Base-by-base conservation (phyloP, 2,888 invertebrate species). In the Carterocephalus palaemon region DNA sequence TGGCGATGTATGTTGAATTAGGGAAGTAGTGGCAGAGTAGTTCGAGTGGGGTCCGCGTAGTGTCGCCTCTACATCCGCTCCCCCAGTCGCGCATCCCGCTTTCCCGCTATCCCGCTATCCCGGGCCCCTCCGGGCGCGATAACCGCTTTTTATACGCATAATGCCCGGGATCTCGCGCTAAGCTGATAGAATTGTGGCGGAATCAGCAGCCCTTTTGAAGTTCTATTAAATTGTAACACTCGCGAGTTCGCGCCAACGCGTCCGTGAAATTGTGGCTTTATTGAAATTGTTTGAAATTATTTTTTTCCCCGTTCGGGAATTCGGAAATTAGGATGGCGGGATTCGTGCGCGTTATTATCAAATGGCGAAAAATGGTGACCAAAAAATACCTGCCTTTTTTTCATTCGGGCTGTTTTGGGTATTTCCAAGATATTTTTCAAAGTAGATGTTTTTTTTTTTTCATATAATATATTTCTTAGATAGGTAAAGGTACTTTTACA, bases 181-280 rank as follows among this genome's bases (percentile, higher is more conserved):
- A 85, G 85, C 85, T 85, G 84, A 85, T 85, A 81, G 85, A 85
- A 85, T 85, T 84, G 85, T 80, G 83, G 78, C 66, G 73, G 81
- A 79, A 82, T 83, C 83, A 80, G 75, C 79, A 78, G 77, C 76
- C 82, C 85, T 78, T 84, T 85, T 84, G 83, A 84, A 83, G 74
- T 85, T 83, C 81, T 84, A 85, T 85, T 85, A 85, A 83, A 84
- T 85, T 78, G 83, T 80, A 82, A 75, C 82, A 81, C 74, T 76
- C 75, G 73, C 77, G 80, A 72, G 71, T 75, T 75, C 80, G 77
- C 78, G 75, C 82, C 81, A 80, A 76, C 80, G 76, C 79, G 70
- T 66, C 73, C 73, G 78, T 81, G 77, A 84, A 85, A 85, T 84
- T 83, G 82, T 80, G 73, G 75, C 73, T 75, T 81, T 82, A 83